phyloP scores from a whole-genome alignment of 2,888 invertebrate species.

The Sabatieria punctata region DNA sequence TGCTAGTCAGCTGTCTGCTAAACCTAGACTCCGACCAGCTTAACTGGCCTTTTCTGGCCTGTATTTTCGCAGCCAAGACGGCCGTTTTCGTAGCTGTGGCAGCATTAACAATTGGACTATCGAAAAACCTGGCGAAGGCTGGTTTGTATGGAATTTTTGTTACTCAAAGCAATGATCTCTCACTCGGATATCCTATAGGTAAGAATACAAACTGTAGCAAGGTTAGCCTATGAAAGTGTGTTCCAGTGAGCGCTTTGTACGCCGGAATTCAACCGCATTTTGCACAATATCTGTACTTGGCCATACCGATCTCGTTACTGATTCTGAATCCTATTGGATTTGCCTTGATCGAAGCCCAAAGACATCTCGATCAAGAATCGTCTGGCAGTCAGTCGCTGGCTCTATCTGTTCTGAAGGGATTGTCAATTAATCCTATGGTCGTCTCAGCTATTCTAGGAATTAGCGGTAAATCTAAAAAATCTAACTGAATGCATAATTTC shows the following conservation, averaged over 20 bases:
- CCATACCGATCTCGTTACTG: slow-evolving; percentile 81
- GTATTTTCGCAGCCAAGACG: slow-evolving; percentile 66
- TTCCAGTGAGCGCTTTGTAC: slow-evolving; percentile 66
- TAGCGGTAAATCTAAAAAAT: no score
- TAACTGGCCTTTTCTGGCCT: slow-evolving; percentile 75
- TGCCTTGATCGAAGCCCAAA: slow-evolving; percentile 64
- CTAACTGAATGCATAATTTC: slow-evolving; percentile 54
- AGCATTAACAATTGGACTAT: slow-evolving; percentile 54
- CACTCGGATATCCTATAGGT: no score
- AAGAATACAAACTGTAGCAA: background rate
- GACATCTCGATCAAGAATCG: slow-evolving; percentile 34
- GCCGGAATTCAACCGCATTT: slow-evolving; percentile 68
- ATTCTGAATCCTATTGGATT: slow-evolving; percentile 81
- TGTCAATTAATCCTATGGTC: slow-evolving; percentile 82
- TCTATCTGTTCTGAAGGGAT: slow-evolving; percentile 45
- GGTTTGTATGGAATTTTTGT: no score
- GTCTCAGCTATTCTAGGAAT: slow-evolving; percentile 84
- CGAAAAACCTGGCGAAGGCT: slow-evolving; percentile 55
- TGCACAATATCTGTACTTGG: slow-evolving; percentile 68
- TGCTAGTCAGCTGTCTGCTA: slow-evolving; percentile 75
- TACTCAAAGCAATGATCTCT: no score
- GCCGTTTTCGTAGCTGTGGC: slow-evolving; percentile 63
- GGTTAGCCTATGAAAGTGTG: background rate
- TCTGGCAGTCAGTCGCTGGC: slow-evolving; percentile 13
- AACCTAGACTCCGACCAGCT: slow-evolving; percentile 59